Evolutionary conservation across 2,113 vertebrate genomes (phyloP).

Genomic region (Gadus chalcogrammus): DNA sequence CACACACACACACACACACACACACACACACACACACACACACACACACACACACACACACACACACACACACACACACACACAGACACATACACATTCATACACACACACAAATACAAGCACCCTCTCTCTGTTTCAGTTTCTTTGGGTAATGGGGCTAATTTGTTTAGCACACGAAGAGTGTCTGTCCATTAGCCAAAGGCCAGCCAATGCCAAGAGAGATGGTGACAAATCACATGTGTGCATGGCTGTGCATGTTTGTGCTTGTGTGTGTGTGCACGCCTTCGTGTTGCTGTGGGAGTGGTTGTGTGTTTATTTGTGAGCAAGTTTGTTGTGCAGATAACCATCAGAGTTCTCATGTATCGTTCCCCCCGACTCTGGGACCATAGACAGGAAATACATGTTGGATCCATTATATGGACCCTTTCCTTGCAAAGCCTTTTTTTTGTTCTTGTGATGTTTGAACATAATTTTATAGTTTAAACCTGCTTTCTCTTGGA

Average conservation of each 20-base stretch:
- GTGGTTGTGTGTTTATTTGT: neutral
- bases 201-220: conserved; percentile 54
- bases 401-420: neutral
- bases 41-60: neutral
- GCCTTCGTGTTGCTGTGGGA: conserved; percentile 3
- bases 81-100: conserved; percentile 1
- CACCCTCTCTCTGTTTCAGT: conserved; percentile 1
- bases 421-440: neutral
- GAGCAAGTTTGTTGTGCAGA: neutral
- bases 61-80: neutral
- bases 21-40: too few relatives aligned
- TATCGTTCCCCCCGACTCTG: neutral
- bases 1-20: too few relatives aligned
- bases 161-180: conserved; percentile 77
- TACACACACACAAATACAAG: too few relatives aligned
- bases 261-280: neutral
- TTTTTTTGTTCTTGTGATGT: neutral
- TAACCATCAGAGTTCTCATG: neutral
- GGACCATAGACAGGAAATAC: neutral
- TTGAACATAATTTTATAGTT: too few relatives aligned
- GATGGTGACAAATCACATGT: conserved; percentile 72
- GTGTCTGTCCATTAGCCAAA: conserved; percentile 72
- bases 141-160: conserved; percentile 71
- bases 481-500: too few relatives aligned
- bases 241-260: neutral